Evolutionary conservation across 2,797 vertebrate genomes (phyloP), one percentile per base, ranked within the genome.

Genomic region (Semotilus atromaculatus): DNA sequence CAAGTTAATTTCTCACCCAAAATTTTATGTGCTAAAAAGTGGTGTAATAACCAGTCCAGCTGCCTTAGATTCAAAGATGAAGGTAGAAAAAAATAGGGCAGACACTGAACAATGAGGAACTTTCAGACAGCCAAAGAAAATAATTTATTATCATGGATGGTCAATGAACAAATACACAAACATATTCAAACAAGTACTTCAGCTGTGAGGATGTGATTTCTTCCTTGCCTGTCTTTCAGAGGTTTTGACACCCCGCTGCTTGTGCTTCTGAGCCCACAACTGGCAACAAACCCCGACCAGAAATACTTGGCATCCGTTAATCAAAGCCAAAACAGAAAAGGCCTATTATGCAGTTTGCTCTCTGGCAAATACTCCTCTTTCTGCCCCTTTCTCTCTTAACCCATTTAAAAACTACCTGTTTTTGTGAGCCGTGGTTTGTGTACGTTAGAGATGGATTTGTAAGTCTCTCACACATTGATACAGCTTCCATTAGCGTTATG

Each of bases 251-350:
- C 82, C 72, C 76, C 45, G 53, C 58, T 90, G 91, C 89, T 86
- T 89, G 88, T 86, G 88, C 91, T 91, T 92, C 87, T 92, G 89
- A 88, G 86, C 53, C 81, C 80, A 88, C 88, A 86, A 88, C 87
- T 87, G 88, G 72, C 88, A 91, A 87, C 85, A 84, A 79, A 86
- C 81, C 81, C 55, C 85, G 89, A 92, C 93, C 93, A 94, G 58
- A 90, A 94, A 93, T 93, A 92, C 90, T 93, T 93, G 92, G 93
- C 93, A 89, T 62, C 58, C 29, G n/a, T 91, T 90, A 90, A 87
- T 91, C 91, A 88, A 91, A 91, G 88, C 89, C 88, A 88, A 90
- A 92, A 94, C 89, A 93, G 89, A 93, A 85, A 81, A 90, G 91
- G 86, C 70, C 90, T 81, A 93, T 94, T 95, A 92, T 94, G 93